A percentile compares a stretch with the other conserved stretches of the same genome.
phyloP scores from a whole-genome alignment of 2,888 invertebrate species.

The Margaritifera margaritifera region DNA sequence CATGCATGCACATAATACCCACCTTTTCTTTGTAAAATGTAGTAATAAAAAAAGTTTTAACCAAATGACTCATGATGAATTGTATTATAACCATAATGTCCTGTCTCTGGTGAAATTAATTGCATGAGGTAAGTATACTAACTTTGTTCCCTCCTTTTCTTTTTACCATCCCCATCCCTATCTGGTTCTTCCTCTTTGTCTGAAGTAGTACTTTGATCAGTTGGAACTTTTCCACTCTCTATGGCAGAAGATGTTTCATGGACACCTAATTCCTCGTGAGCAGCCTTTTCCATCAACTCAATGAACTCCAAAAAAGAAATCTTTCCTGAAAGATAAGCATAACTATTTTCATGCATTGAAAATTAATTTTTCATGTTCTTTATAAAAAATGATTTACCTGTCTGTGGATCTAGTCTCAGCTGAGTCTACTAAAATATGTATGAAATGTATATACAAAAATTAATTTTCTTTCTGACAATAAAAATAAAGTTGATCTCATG shows the following conservation, averaged over 20 bases:
- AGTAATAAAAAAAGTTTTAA: too few species aligned
- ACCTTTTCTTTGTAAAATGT: too few species aligned
- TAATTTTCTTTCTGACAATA: too few species aligned
- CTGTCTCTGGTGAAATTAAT: too few species aligned
- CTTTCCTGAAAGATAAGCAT: slow-evolving; percentile 38
- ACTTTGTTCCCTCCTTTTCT: not conserved
- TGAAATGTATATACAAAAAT: too few species aligned
- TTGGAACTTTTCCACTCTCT: not conserved
- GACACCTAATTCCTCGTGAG: not conserved
- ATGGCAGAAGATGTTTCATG: not conserved
- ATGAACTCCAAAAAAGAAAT: slow-evolving; percentile 52
- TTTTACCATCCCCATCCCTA: not conserved
- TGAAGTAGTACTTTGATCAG: not conserved
- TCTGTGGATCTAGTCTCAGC: not conserved
- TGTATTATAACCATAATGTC: too few species aligned
- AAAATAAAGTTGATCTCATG: too few species aligned
- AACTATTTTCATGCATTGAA: not conserved
- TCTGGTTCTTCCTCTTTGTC: slow-evolving; percentile 1
- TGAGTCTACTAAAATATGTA: not conserved
- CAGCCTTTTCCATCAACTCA: slow-evolving; percentile 44
- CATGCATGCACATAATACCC: too few species aligned
- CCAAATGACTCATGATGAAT: too few species aligned
- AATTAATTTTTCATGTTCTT: not conserved
- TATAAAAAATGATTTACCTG: not conserved
- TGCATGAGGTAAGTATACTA: not conserved